Percentiles rank a stretch among this genome's conserved stretches.
phyloP scores from a whole-genome alignment of 2,888 invertebrate species.

The Pterostichus madidus region DNA sequence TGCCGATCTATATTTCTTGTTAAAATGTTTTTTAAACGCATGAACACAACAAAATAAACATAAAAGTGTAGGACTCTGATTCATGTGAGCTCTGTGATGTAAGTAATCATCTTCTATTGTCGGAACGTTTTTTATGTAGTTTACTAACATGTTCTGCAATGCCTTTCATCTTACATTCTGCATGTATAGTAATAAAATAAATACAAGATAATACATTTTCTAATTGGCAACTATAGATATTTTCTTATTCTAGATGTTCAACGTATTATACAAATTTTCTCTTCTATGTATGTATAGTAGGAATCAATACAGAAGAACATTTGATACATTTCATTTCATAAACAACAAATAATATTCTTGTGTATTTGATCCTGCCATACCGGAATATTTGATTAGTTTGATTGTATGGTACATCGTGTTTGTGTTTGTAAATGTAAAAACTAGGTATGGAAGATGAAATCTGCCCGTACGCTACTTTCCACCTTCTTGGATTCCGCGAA shows the following conservation, averaged over 20 bases:
- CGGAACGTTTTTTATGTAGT: slow-evolving; percentile 37
- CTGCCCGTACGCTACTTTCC: slow-evolving; percentile 98
- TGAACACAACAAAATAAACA: slow-evolving; percentile 46
- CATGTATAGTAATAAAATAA: slow-evolving; percentile 7
- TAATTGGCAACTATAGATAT: slow-evolving; percentile 27
- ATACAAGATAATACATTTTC: slow-evolving; percentile 15
- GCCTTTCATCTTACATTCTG: slow-evolving; percentile 23
- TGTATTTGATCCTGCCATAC: slow-evolving; percentile 9
- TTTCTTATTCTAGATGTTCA: slow-evolving; percentile 29
- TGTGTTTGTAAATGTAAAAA: not conserved
- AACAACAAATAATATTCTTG: slow-evolving; percentile 1
- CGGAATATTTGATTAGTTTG: not conserved
- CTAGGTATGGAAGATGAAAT: slow-evolving; percentile 97
- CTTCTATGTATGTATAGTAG: not conserved
- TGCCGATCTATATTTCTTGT: too few species aligned
- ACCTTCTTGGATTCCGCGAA: slow-evolving; percentile 95
- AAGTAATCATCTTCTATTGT: slow-evolving; percentile 59
- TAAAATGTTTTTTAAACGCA: not conserved
- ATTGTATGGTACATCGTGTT: slow-evolving; percentile 20
- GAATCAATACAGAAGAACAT: slow-evolving; percentile 10
- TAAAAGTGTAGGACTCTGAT: slow-evolving; percentile 57
- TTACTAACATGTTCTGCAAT: slow-evolving; percentile 43
- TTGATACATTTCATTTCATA: slow-evolving; percentile 6
- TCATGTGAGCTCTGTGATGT: slow-evolving; percentile 54
- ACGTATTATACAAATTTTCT: slow-evolving; percentile 3